These are phyloP conservation scores for Lycocorax pyrrhopterus DNA, from an alignment of 2,113 vertebrate genomes.

Conservation along the genomic window DNA sequence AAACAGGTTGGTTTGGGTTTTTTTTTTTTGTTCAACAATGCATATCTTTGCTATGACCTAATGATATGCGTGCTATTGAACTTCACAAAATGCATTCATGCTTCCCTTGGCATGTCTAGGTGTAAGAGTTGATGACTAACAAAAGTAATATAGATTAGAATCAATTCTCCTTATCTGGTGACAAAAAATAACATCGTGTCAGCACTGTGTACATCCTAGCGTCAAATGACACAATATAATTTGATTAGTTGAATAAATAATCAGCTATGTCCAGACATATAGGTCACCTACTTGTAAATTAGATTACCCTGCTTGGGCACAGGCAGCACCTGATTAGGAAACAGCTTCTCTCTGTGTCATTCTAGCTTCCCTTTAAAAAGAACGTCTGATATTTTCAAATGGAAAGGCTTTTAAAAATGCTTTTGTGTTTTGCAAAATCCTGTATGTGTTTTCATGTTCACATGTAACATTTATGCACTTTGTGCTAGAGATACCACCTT, in stretches of 20 bases:
- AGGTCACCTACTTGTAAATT: slow-evolving; percentile 60
- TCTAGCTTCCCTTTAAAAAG: not conserved
- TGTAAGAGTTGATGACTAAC: slow-evolving; percentile 39
- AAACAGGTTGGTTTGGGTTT: not conserved
- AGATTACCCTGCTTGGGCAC: slow-evolving; percentile 25
- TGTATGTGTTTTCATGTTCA: fast-evolving
- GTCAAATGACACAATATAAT: slow-evolving; percentile 12
- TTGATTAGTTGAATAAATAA: slow-evolving; percentile 67
- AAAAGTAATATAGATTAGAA: slow-evolving; percentile 44
- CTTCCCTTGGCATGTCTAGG: slow-evolving; percentile 1
- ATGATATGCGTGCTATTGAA: not conserved
- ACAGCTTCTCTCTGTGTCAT: not conserved
- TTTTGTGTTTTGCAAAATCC: not conserved
- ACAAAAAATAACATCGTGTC: slow-evolving; percentile 40
- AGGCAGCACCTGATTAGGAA: slow-evolving; percentile 26
- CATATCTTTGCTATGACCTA: slow-evolving; percentile 2
- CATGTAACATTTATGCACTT: not conserved
- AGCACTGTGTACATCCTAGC: slow-evolving; percentile 16
- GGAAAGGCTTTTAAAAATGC: not conserved
- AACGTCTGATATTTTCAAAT: not conserved
- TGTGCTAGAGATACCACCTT: not conserved
- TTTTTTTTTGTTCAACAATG: not conserved
- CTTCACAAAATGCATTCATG: slow-evolving; percentile 5
- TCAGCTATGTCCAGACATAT: slow-evolving; percentile 32
- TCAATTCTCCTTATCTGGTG: slow-evolving; percentile 45